Percentiles rank a stretch among this genome's conserved stretches.
phyloP scores from a whole-genome alignment of 2,113 vertebrate species.

The Planiliza haematocheilus region DNA sequence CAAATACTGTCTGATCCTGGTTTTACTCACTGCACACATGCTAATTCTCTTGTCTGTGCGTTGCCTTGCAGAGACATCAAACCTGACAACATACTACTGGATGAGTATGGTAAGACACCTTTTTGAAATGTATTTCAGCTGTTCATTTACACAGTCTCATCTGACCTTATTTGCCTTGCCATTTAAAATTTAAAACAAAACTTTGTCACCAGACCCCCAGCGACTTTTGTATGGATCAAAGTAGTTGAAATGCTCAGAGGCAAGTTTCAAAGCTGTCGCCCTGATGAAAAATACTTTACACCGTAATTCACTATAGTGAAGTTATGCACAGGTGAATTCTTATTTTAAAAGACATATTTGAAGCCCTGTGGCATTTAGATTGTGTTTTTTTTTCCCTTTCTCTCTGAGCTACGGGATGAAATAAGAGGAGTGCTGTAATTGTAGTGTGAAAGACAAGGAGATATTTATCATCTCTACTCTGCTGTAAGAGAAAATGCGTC shows the following conservation, averaged over 20 bases:
- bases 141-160: background rate
- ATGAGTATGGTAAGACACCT: conserved; percentile 91
- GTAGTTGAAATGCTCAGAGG: conserved; percentile 20
- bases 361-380: conserved; percentile 5
- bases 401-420: conserved; percentile 4
- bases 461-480: conserved; percentile 19
- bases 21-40: background rate
- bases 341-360: background rate
- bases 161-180: conserved; percentile 1
- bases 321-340: background rate
- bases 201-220: background rate
- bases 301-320: conserved; percentile 14
- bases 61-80: conserved; percentile 92
- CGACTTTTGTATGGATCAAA: conserved; percentile 38
- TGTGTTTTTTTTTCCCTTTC: background rate
- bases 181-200: conserved; percentile 3
- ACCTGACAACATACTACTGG: conserved; percentile 98
- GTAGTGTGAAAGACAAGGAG: conserved; percentile 4
- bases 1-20: conserved; percentile 6
- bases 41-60: conserved; percentile 49
- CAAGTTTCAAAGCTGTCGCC: conserved; percentile 23
- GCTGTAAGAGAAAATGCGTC: conserved; percentile 11
- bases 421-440: conserved; percentile 16
- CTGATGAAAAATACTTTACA: conserved; percentile 14
- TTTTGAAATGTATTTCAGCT: background rate